Conservation (phyloP, 2,888 invertebrate species). For the Peribatodes rhomboidaria region DNA sequence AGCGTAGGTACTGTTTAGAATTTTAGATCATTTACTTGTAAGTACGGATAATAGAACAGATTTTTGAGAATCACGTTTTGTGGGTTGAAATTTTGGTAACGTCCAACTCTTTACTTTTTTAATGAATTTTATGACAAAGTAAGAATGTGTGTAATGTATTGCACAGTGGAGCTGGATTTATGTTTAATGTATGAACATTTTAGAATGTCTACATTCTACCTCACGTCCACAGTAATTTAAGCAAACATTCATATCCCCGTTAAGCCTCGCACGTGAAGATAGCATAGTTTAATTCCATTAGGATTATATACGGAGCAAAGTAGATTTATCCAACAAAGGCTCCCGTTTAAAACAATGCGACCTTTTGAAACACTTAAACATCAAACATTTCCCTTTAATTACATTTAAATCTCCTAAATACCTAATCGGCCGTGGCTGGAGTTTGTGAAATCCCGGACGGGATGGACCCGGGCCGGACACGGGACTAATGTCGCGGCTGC, state of each 20-base stretch:
- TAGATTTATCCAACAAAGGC: constrained; percentile 41
- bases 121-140: too few species aligned
- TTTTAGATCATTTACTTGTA: too few species aligned
- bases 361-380: constrained; percentile 48
- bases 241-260: constrained; percentile 12
- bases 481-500: constrained; percentile 80
- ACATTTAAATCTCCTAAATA: constrained; percentile 52
- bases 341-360: constrained; percentile 38
- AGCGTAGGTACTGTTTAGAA: too few species aligned
- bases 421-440: constrained; percentile 46
- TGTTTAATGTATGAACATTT: not conserved
- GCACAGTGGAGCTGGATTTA: too few species aligned
- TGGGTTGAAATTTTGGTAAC: too few species aligned
- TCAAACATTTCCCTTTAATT: constrained; percentile 49
- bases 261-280: constrained; percentile 18
- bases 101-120: too few species aligned
- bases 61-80: too few species aligned
- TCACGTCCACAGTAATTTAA: constrained; percentile 12
- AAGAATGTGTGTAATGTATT: too few species aligned
- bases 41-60: too few species aligned
- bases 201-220: not conserved
- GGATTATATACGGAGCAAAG: constrained; percentile 32
- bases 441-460: constrained; percentile 55
- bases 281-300: constrained; percentile 35
- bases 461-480: constrained; percentile 66